Conservation (phyloP, 1,140 invertebrate species). For the Solenopsis fugax region DNA sequence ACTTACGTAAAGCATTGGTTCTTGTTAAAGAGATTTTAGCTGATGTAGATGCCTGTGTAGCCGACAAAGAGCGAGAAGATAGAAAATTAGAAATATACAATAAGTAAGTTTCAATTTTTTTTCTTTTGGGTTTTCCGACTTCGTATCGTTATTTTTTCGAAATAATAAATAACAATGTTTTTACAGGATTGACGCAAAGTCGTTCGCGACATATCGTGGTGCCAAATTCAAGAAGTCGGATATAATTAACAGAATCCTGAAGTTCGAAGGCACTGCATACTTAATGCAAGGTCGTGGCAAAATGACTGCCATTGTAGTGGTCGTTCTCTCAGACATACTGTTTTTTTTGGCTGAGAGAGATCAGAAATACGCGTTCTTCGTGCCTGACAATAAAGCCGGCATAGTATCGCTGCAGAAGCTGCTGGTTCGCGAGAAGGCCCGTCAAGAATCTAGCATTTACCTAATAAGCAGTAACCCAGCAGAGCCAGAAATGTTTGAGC, state of each 20-base stretch:
- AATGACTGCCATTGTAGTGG: slow-evolving; percentile 94
- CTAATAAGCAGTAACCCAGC: slow-evolving; percentile 94
- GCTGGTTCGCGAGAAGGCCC: slow-evolving; percentile 96
- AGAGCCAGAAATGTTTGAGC: slow-evolving; percentile 98
- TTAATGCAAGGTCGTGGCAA: slow-evolving; percentile 94
- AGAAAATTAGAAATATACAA: slow-evolving; percentile 97
- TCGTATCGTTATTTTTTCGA: background rate
- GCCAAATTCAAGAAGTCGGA: slow-evolving; percentile 98
- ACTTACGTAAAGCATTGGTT: slow-evolving; percentile 91
- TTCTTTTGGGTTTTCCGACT: background rate
- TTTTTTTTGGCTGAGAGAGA: slow-evolving; percentile 96
- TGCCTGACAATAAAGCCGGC: slow-evolving; percentile 96
- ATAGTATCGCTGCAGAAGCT: slow-evolving; percentile 96
- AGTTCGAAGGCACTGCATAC: slow-evolving; percentile 94
- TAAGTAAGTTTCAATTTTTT: slow-evolving; percentile 80
- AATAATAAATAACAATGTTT: slow-evolving; percentile 53
- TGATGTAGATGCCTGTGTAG: slow-evolving; percentile 96
- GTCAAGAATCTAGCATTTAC: slow-evolving; percentile 95
- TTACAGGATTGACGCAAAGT: slow-evolving; percentile 95
- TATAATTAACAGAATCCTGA: slow-evolving; percentile 94
- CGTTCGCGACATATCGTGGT: slow-evolving; percentile 93
- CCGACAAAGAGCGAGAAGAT: slow-evolving; percentile 95
- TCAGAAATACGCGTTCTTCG: slow-evolving; percentile 93
- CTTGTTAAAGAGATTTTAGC: slow-evolving; percentile 95
- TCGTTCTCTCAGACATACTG: slow-evolving; percentile 96